phyloP scores from a whole-genome alignment of 2,113 vertebrate species.

The Calidris pygmaea region DNA sequence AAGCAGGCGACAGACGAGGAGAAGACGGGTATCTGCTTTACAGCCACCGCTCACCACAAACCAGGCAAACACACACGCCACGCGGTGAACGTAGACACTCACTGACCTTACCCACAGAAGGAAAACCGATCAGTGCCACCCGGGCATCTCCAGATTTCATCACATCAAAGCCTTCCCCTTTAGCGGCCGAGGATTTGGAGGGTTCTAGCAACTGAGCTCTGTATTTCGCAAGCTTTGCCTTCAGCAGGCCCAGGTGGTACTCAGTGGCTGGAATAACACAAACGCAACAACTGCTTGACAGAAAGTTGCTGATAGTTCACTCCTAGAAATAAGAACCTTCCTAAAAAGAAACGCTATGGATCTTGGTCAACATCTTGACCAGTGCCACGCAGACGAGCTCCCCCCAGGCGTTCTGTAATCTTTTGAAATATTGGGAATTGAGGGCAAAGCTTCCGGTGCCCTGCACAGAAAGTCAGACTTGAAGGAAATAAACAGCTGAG shows the following conservation, averaged over 20 bases:
- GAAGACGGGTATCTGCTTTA: fast-evolving
- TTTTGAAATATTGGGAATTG: fast-evolving
- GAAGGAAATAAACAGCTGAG: not conserved
- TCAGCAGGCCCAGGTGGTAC: conserved; percentile 95
- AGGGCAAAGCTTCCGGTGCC: not conserved
- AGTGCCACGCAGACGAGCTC: no score
- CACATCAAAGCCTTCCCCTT: conserved; percentile 98
- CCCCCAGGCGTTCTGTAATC: fast-evolving
- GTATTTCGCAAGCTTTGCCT: conserved; percentile 97
- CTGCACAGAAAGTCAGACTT: not conserved
- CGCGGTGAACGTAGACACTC: not conserved
- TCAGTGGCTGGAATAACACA: conserved; percentile 84
- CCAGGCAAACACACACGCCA: fast-evolving
- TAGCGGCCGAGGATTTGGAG: conserved; percentile 88
- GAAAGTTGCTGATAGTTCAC: not conserved
- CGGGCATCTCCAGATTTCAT: conserved; percentile 99
- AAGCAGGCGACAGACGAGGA: not conserved
- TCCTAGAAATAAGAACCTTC: not conserved
- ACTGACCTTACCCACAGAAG: conserved; percentile 98
- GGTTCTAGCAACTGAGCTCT: conserved; percentile 94
- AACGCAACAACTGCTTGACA: not conserved
- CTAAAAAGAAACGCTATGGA: fast-evolving
- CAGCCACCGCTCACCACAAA: not conserved
- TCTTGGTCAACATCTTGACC: fast-evolving
- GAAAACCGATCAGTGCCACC: conserved; percentile 96